Base-by-base conservation (phyloP, 2,113 vertebrate species). In the Thalassarche chlororhynchos region DNA sequence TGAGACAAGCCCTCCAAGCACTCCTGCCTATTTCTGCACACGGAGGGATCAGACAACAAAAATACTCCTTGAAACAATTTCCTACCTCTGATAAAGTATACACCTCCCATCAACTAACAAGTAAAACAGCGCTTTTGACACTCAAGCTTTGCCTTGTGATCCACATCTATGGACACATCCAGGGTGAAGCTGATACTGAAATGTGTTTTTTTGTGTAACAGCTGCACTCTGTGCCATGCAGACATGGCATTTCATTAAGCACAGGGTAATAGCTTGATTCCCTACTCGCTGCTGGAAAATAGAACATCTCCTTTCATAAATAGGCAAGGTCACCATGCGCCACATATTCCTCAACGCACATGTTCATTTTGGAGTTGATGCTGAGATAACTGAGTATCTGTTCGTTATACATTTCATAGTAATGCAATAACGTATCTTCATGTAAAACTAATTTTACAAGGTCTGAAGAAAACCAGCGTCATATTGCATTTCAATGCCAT, bases 301-400 rank as follows among this genome's bases (percentile, higher is more conserved):
- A 91, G 94, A 95, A 92, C 70, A 74, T 78, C 76, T 90, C 81
- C 44, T 76, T 89, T 89, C 58, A 81, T 51, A 93, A 92, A 75
- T 0, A 92, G 90, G 54, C 87, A 97, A 96, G 87, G 92, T 95
- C 90, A 91, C 17, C 20, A 31, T 9, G 49, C 2, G 1, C n/a
- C 54, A 80, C 38, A 40, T 23, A 36, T 18, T 81, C 46, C 58
- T 82, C 64, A 54, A 20, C 36, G 54, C 54, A 49, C 36, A 42
- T 2, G 6, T 18, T 92, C 65, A 74, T 65, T 94, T 77, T 68
- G 42, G 75, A 83, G 60, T 26, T 70, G 49, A 84, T 60, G 66
- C 16, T 52, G 76, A 96, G 69, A 93, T 91, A 93, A 95, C 40
- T 84, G 77, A 86, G 24, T 62, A 80, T 79, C 69, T 93, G 46